Evolutionary conservation across 1,140 invertebrate genomes (phyloP), one percentile per base, ranked within the genome.

Genomic region (Ceratina australensis): DNA sequence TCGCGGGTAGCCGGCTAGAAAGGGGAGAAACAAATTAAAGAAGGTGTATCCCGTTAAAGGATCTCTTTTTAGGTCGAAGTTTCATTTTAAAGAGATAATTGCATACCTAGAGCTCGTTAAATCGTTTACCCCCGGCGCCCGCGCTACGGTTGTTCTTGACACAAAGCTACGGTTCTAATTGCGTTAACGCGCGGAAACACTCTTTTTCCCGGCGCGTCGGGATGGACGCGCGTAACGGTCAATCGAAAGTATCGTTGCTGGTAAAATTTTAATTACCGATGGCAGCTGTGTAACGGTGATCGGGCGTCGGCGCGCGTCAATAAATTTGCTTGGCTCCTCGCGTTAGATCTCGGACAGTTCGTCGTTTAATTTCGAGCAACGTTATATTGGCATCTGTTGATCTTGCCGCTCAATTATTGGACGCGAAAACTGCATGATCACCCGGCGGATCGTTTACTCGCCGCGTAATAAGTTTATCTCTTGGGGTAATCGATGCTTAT

Each of bases 351-450:
- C 57, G 57, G 16, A 26, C 24, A 13, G 50, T 52, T 4, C 7
- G 2, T 15, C 12, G 15, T 61, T 28, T n/a, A 10, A 61, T 61
- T 33, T 61, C 16, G 26, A 61, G 10, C 28, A n/a, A 18, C 24
- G 60, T 28, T 61, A 10, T 10, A 61, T 33, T 5, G 28, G 18
- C 26, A 33, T 61, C 60, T 61, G 28, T 33, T 18, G 28, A 61
- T 61, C 33, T 61, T 10, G 26, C 60, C 2, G 28, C 16, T 61
- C 60, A 61, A 61, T 61, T 61, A 33, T 61, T n/a, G 60, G 60
- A 59, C n/a, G 57, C 24, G 57, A n/a, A 61, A 61, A 61, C 7
- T 61, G 33, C 28, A 18, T 33, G 28, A 33, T 33, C 26, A 8
- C 33, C 5, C 5, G 18, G 18, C 2, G 33, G 10, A 33, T 28